phyloP scores from a whole-genome alignment of 2,888 invertebrate species.

The Nomada ferruginata region DNA sequence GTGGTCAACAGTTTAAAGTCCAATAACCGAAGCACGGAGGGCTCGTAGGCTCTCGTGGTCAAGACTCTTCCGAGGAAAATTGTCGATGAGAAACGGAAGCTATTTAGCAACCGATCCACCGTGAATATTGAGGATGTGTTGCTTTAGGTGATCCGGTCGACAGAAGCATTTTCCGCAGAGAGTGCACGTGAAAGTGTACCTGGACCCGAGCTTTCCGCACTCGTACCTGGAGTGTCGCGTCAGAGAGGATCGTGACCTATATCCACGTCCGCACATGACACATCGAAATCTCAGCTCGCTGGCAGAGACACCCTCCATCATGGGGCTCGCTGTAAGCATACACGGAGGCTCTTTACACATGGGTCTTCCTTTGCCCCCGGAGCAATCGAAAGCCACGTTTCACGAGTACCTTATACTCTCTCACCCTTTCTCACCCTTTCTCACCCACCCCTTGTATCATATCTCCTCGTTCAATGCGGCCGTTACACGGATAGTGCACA shows the following conservation, averaged over 20 bases:
- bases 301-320: conserved; percentile 74
- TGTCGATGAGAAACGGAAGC: conserved; percentile 15
- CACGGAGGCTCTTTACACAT: conserved; percentile 78
- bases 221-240: conserved; percentile 83
- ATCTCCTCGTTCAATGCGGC: not conserved
- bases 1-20: not conserved
- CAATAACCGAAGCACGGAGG: not conserved
- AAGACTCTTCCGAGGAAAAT: not conserved
- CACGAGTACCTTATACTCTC: not conserved
- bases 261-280: conserved; percentile 83
- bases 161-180: conserved; percentile 84
- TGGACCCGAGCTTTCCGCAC: conserved; percentile 82
- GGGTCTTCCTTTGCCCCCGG: conserved; percentile 58
- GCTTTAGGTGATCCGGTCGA: conserved; percentile 84
- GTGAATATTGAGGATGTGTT: conserved; percentile 84
- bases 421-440: not conserved
- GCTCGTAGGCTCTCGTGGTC: not conserved
- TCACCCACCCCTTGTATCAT: conserved; percentile 6
- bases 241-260: conserved; percentile 82
- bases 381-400: conserved; percentile 2
- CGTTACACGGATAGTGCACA: not conserved
- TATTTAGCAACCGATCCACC: conserved; percentile 80
- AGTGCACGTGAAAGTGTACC: conserved; percentile 83
- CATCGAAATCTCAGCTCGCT: conserved; percentile 81
- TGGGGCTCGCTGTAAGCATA: conserved; percentile 82